Base-by-base conservation (phyloP, 2,797 vertebrate species). In the Hydrolagus colliei region DNA sequence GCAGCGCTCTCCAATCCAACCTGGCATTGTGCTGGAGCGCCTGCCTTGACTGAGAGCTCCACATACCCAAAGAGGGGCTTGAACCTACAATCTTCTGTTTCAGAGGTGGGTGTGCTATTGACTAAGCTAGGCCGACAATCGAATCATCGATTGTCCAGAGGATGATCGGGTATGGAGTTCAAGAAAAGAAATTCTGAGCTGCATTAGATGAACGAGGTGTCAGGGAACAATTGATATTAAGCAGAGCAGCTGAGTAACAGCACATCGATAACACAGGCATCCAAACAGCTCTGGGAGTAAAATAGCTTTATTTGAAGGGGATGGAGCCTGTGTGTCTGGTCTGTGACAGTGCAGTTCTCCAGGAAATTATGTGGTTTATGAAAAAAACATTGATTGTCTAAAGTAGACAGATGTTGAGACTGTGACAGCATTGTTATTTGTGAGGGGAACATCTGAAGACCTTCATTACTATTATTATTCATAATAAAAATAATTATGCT, bases 291-390 rank as follows among this genome's bases (percentile, higher is more conserved):
- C 35, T 27, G 65, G 67, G 79, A 84, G 32, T 71, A 71, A 84
- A 77, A 41, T 71, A 4, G n/a, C 79, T 84, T 71, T 84, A 84
- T 84, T 82, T 82, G 79, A 82, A 82, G 79, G 27, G 11, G 63
- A 20, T 65, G 79, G 79, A 82, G 63, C 35, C 79, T 84, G 63
- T 20, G 27, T 68, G 79, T 84, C 79, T 84, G 65, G 79, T 13
- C 75, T n/a, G 5, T 4, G 27, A 35, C 13, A 35, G 35, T 52
- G 65, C 41, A 18, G 41, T 35, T 71, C 35, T 84, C 63, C 35
- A 20, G 9, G 20, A 68, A 82, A 22, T 63, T 65, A 67, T 67
- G 63, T 35, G 62, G 14, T 67, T 82, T 35, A 4, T 14, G 18
- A 82, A 5, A 18, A 52, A 52, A 52, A 52, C 41, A 52, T 3